Conservation (phyloP, 2,797 vertebrate species). For the Tympanoctomys barrerae region DNA sequence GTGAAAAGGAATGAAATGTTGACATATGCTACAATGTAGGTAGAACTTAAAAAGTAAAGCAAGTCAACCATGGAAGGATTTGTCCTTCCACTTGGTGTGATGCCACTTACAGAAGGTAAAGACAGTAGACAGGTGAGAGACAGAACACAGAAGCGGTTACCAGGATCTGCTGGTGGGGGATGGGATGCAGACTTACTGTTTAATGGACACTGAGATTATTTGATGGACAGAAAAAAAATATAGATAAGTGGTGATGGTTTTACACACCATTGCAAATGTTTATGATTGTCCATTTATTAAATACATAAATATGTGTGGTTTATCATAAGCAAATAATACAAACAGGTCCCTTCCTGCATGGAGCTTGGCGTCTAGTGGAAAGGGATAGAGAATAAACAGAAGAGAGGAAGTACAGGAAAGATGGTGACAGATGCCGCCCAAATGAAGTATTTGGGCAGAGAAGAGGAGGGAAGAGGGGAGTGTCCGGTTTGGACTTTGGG, state of each 20-base stretch:
- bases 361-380: background rate
- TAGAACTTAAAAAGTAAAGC: conserved; percentile 4
- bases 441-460: background rate
- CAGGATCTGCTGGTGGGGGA: background rate
- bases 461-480: background rate
- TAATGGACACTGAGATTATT: background rate
- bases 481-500: background rate
- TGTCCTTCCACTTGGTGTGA: background rate
- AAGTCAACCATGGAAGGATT: conserved; percentile 23
- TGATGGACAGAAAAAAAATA: background rate
- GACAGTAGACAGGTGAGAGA: background rate
- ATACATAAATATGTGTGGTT: background rate
- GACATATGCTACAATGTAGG: background rate
- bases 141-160: background rate
- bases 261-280: background rate
- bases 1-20: conserved; percentile 12
- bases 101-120: background rate
- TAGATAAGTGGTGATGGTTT: background rate
- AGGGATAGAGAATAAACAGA: background rate
- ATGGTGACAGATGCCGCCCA: background rate
- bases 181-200: background rate
- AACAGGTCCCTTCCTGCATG: background rate
- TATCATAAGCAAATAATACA: background rate
- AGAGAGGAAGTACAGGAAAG: background rate
- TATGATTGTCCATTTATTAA: background rate